Base-by-base conservation (phyloP, 92 coral and sea anemone species). In the Nematostella vectensis region DNA sequence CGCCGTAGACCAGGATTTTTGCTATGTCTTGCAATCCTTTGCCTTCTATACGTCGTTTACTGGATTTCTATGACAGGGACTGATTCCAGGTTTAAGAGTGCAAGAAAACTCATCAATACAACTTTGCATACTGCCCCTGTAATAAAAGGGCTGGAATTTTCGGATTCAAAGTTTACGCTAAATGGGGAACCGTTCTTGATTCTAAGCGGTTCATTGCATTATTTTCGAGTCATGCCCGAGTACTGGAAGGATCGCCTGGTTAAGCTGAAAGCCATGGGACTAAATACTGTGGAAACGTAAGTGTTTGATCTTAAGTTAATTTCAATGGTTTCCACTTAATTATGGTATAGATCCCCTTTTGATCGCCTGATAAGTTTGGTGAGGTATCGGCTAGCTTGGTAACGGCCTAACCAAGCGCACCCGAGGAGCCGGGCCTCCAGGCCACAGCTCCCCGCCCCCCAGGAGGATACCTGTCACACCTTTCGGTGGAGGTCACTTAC, bases 231-330 rank as follows among this genome's bases (percentile, higher is more conserved):
- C 19, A 80, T 81, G 8, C 87, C 86, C 2, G 87, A 77, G 25
- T 87, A 87, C 57, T 87, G 96, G 96, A 65, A 37, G 19, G 96
- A 87, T 53, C 62, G 96, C 16, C 72, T 87, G 29, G 44, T 61
- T 13, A 87, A 87, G 40, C 79, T 87, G 33, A 69, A 78, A 60
- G 89, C 89, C 8, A 71, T 87, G 88, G 96, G 96, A 44, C 47
- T 87, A 17, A 87, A 87, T 37, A 87, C 96, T 1, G 89, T 87
- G n/a, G 85, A 78, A 65, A 87, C 96, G 96, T 87, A 64, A 48
- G 96, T 40, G 22, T 27, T 16, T 11, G 15, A 50, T 30, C 16
- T 29, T 3, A 28, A 2, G 12, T 11, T 49, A n/a, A 16, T 16
- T 11, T 47, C 18, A n/a, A n/a, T n/a, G n/a, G n/a, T n/a, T n/a